These are phyloP conservation scores for Perithous albicinctus DNA, from an alignment of 2,888 invertebrate genomes.

Conservation along the genomic window DNA sequence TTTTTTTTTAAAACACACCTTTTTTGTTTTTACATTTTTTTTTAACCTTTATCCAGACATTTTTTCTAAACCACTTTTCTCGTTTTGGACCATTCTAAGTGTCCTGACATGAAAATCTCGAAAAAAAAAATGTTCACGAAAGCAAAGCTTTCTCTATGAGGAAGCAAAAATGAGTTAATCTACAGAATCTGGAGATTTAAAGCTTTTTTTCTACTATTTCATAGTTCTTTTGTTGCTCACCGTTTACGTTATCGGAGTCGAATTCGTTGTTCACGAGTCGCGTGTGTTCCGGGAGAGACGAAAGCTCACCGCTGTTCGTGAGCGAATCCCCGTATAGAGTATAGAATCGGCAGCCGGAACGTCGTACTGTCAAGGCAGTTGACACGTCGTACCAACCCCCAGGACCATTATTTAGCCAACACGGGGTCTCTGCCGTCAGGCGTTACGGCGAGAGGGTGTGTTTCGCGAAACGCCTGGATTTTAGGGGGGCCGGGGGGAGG, in stretches of 20 bases:
- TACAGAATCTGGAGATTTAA: not conserved
- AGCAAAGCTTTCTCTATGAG: too few species aligned
- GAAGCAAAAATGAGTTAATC: too few species aligned
- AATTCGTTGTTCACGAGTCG: conserved; percentile 62
- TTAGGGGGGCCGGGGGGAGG: too few species aligned
- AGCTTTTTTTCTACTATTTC: conserved; percentile 9
- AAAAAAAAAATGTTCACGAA: too few species aligned
- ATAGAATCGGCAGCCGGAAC: conserved; percentile 62
- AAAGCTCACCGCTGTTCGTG: conserved; percentile 11
- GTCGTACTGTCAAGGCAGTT: conserved; percentile 83
- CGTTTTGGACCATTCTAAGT: too few species aligned
- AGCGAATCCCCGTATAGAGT: conserved; percentile 20
- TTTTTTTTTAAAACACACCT: too few species aligned
- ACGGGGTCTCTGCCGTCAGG: conserved; percentile 72
- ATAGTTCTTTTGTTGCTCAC: conserved; percentile 13
- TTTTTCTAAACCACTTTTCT: too few species aligned
- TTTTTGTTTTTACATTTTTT: too few species aligned
- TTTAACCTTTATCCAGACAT: too few species aligned
- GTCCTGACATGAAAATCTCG: too few species aligned
- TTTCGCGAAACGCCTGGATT: conserved; percentile 75
- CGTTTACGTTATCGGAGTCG: conserved; percentile 65
- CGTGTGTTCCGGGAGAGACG: conserved; percentile 40
- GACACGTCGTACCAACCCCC: conserved; percentile 82
- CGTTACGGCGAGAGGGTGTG: conserved; percentile 79
- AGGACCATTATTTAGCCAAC: conserved; percentile 84